Percentiles rank a stretch among this genome's conserved stretches.
phyloP scores from a whole-genome alignment of 2,113 vertebrate species.

The Chascanopsetta lugubris region DNA sequence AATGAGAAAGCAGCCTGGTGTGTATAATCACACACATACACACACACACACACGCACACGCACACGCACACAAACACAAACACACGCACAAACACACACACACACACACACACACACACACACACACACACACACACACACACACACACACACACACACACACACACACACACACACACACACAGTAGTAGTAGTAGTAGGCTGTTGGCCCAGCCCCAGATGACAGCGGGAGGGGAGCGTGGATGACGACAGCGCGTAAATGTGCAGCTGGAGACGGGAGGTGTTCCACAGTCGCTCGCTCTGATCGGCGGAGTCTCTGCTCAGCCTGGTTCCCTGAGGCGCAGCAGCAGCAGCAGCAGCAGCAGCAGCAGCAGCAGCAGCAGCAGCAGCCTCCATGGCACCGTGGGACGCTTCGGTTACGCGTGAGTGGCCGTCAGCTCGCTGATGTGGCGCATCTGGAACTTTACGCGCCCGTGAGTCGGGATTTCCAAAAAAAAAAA shows the following conservation, averaged over 20 bases:
- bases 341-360: conserved; percentile 28
- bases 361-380: conserved; percentile 26
- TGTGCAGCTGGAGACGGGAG: conserved; percentile 53
- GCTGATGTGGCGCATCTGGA: conserved; percentile 15
- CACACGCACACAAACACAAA: neutral
- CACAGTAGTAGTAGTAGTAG: conserved; percentile 21
- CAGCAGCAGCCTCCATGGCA: conserved; percentile 19
- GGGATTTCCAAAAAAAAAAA: conserved; percentile 1
- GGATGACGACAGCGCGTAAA: conserved; percentile 72
- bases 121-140: neutral
- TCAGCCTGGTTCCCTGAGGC: conserved; percentile 15
- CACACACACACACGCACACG: neutral
- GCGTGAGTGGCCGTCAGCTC: conserved; percentile 15
- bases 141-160: neutral
- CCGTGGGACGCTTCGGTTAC: conserved; percentile 9
- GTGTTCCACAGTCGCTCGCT: conserved; percentile 40
- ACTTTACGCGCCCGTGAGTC: conserved; percentile 42
- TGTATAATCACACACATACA: too few relatives aligned
- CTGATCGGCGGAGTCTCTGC: conserved; percentile 40
- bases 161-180: conserved; percentile 4
- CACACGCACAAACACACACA: too few relatives aligned
- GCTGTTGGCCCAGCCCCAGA: conserved; percentile 55
- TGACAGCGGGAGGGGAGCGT: conserved; percentile 41
- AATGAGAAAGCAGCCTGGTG: conserved; percentile 19
- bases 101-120: neutral